Evolutionary conservation across 2,113 vertebrate species (phyloP).

Genomic region (Ellobius talpinus): DNA sequence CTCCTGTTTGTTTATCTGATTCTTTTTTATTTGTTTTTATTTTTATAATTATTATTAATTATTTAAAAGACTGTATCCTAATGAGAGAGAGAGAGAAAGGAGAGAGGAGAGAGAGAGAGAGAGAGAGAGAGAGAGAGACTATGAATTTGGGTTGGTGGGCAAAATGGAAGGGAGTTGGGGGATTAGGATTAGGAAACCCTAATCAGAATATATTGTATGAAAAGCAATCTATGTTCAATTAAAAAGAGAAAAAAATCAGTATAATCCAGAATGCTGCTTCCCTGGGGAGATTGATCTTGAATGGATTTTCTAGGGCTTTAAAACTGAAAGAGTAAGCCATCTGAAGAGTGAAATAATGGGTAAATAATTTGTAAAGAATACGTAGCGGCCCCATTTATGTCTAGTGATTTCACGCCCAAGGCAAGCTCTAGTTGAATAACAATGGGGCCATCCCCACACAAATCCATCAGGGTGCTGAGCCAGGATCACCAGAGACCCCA

Average conservation of each 20-base stretch:
- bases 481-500: not conserved
- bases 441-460: not conserved
- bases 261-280: not conserved
- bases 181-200: not conserved
- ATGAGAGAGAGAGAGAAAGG: not conserved
- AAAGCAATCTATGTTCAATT: not conserved
- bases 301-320: not conserved
- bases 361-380: not conserved
- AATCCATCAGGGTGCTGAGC: not conserved
- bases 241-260: not conserved
- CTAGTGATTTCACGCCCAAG: not conserved
- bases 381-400: not conserved
- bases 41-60: not conserved
- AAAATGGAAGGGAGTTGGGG: not conserved
- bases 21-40: not conserved
- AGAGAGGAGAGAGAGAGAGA: not conserved
- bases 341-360: not conserved
- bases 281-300: not conserved
- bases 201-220: not conserved
- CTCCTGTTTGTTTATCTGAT: not conserved
- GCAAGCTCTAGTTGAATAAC: not conserved
- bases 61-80: not conserved
- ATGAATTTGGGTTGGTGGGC: not conserved
- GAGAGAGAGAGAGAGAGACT: not conserved
- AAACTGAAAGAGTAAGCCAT: not conserved